phyloP scores from a whole-genome alignment of 2,113 vertebrate genomes.

The Psilopogon haemacephalus region DNA sequence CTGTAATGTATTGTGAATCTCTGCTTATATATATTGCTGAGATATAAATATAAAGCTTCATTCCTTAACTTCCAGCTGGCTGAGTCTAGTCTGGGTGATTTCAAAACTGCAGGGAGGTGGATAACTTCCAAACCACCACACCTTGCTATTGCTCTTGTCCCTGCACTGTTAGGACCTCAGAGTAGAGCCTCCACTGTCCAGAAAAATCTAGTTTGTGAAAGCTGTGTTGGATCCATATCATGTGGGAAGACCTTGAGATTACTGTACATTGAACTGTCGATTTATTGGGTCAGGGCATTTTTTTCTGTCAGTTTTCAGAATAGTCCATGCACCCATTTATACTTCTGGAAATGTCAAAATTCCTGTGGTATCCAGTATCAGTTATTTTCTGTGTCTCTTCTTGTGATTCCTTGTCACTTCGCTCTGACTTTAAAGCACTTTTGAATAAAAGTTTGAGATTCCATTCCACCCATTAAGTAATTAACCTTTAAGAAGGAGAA shows the following conservation, averaged over 20 bases:
- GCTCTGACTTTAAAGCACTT: not conserved
- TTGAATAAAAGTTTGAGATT: not conserved
- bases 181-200: conserved; percentile 86
- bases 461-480: not conserved
- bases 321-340: not conserved
- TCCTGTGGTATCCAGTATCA: not conserved
- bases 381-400: not conserved
- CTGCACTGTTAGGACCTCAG: no score
- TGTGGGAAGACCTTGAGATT: conserved; percentile 53
- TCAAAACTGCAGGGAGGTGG: no score
- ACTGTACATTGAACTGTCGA: conserved; percentile 69
- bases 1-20: no score
- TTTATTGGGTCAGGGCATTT: conserved; percentile 58
- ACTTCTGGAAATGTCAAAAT: not conserved
- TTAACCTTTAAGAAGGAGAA: not conserved
- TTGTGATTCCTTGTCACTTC: not conserved
- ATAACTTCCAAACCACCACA: no score
- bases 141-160: no score
- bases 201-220: conserved; percentile 84
- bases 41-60: no score
- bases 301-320: not conserved
- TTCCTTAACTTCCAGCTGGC: no score
- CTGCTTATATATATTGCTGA: no score
- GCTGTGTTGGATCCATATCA: conserved; percentile 35
- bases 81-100: no score